Base-by-base conservation (phyloP, 2,797 vertebrate genomes). In the Myioborus miniatus region DNA sequence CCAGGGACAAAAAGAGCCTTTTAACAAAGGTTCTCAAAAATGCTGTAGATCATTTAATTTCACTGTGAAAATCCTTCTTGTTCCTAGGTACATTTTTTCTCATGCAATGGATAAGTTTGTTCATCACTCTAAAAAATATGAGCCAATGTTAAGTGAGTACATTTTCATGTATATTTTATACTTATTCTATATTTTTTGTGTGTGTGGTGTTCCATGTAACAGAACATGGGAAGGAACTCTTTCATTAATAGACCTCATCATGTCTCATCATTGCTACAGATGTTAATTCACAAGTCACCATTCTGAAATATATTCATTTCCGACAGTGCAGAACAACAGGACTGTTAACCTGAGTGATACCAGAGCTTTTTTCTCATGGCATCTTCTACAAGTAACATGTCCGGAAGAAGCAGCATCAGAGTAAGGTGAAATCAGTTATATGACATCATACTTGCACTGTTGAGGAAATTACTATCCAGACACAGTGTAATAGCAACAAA, bases 1-100 rank as follows among this genome's bases (percentile, higher is more conserved):
- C n/a, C 63, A 55, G 60, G 44, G 81, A 92, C 24, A 71, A 64
- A 74, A 72, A 79, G 21, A 47, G 15, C 29, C 64, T 87, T 89
- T 94, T 65, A 93, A 83, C n/a, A 82, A 89, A 79, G 41, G 60
- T 76, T 79, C 26, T 96, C 47, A 75, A 36, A 85, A 85, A 81
- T 53, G 17, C 8, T 32, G 6, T 15, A 62, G 8, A 8, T 46
- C 20, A 88, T 90, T 82, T 77, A 37, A 46, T 83, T 80, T 80
- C 36, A 11, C 24, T 78, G 20, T 67, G 83, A 85, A 92, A 89
- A 58, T 20, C n/a, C 16, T 46, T 34, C 63, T 34, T 76, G 16
- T 41, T 92, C 43, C 17, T 44, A 71, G 8, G 8, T 23, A 15
- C 16, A 5, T 21, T 65, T 68, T 64, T 80, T 88, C 32, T 27